Evolutionary conservation across 2,113 vertebrate species (phyloP), one percentile per base, ranked within the genome.

Genomic region (Suricata suricatta): DNA sequence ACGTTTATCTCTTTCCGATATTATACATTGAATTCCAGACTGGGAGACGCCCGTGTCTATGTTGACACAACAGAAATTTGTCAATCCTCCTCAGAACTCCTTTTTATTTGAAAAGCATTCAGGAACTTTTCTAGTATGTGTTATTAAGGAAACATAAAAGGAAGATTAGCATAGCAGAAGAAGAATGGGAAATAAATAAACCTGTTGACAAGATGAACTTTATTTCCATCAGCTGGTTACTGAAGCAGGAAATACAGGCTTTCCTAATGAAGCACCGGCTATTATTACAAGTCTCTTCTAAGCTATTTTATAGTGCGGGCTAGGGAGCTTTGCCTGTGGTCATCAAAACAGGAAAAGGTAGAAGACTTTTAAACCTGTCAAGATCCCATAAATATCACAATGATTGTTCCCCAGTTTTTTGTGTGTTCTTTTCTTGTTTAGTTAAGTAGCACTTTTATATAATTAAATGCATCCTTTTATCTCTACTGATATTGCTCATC

Each of bases 61-160:
- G 88, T 84, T 97, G 95, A 97, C 60, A 97, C 60, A 91, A 91
- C 96, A 98, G 92, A 98, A 98, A 97, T 72, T 84, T 95, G 50
- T 84, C 5, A 35, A 33, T 76, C 13, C 19, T 54, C 35, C 84
- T 93, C 64, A 54, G 63, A 97, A 92, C 95, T 88, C 94, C 35
- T 88, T 95, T 96, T 94, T 97, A 64, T 91, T 72, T 9, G 25
- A 96, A 98, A 96, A 98, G 90, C 84, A 98, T 89, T 57, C 35
- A 92, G 96, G 94, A 90, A 72, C 81, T 76, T 95, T 91, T 97
- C 90, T 57, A 93, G 94, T 85, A 95, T 35, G 68, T 81, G 93
- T 97, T 97, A 96, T 95, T 97, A 94, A 96, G 57, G 77, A 98
- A 98, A 94, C 54, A 95, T 93, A 98, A 98, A 80, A 86, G 50